Base-by-base conservation (phyloP, 2,888 invertebrate species). In the Diaprepes abbreviatus region DNA sequence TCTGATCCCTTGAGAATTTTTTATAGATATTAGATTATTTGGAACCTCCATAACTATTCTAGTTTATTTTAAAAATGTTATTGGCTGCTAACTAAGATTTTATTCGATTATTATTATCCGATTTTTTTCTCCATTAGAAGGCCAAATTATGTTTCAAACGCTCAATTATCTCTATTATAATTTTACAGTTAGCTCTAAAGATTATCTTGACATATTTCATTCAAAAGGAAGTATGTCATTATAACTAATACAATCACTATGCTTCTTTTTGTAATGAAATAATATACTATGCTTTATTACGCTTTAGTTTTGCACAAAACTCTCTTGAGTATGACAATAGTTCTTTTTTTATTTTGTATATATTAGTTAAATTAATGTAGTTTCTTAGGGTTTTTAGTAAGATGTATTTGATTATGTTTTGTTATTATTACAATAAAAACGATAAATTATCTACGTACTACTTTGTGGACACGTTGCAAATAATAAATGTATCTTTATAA, bases 401-500 rank as follows among this genome's bases (percentile, higher is more conserved):
- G 67, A 71, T 71, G 73, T 76, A 75, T 75, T 76, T 76, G 76
- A 62, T 77, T 73, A 76, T 75, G 72, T 76, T 79, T 78, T 76
- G 75, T 78, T 76, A 74, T 74, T 75, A 74, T 74, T 69, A 70
- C 73, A 28, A 72, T 76, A 74, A 78, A 74, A 75, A 74, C 71
- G 75, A 76, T 75, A 76, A 74, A 76, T 74, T 74, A 74, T 71
- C 67, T 73, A 74, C 74, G 75, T 78, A 74, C 72, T 77, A 77
- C 74, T 77, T 78, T 79, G 79, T 79, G 79, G 77, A 79, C 80
- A 78, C 79, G 77, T 79, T 79, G 78, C 79, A 78, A 81, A 79
- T 77, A 78, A 78, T 77, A 78, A 78, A 80, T 79, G 80, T 80
- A 81, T 79, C 79, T 80, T 80, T 80, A 76, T 80, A 80, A 76